A percentile compares a stretch with the other conserved stretches of the same genome.
Evolutionary conservation across 2,113 vertebrate species (phyloP).

Genomic region (Macrotus californicus): DNA sequence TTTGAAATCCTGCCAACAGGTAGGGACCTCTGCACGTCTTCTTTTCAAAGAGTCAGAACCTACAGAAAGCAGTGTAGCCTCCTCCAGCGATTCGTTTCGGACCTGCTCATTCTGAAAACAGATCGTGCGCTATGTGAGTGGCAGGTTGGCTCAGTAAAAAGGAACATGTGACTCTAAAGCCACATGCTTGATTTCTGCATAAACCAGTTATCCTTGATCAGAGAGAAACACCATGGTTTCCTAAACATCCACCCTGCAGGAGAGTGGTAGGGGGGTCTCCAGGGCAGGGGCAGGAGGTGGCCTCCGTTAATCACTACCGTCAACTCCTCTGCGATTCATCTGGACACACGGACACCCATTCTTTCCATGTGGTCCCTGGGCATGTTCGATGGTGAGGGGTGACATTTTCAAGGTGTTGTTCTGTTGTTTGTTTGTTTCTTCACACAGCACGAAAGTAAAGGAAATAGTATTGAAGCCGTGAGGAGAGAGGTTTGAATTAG

Average conservation of each 20-base stretch:
- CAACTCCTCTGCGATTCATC: not conserved
- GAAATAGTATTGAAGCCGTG: not conserved
- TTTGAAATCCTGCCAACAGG: slow-evolving; percentile 13
- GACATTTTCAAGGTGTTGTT: not conserved
- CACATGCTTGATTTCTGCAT: not conserved
- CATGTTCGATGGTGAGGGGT: fast-evolving
- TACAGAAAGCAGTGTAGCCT: not conserved
- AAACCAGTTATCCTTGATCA: not conserved
- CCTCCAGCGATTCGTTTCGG: not conserved
- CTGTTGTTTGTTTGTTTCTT: not conserved
- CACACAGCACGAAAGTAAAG: not conserved
- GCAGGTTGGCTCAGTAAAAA: not conserved
- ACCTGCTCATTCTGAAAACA: not conserved
- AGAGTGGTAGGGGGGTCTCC: fast-evolving
- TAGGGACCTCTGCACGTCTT: not conserved
- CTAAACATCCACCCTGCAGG: not conserved
- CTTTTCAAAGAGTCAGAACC: slow-evolving; percentile 16
- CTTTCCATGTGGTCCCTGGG: fast-evolving
- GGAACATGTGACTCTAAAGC: not conserved
- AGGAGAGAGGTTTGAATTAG: slow-evolving; percentile 3
- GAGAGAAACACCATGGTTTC: not conserved
- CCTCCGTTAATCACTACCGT: fast-evolving
- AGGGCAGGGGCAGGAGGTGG: not conserved
- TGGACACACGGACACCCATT: fast-evolving
- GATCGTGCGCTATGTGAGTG: not conserved